Conservation (phyloP, 2,888 invertebrate species). For the Craniophora ligustri region DNA sequence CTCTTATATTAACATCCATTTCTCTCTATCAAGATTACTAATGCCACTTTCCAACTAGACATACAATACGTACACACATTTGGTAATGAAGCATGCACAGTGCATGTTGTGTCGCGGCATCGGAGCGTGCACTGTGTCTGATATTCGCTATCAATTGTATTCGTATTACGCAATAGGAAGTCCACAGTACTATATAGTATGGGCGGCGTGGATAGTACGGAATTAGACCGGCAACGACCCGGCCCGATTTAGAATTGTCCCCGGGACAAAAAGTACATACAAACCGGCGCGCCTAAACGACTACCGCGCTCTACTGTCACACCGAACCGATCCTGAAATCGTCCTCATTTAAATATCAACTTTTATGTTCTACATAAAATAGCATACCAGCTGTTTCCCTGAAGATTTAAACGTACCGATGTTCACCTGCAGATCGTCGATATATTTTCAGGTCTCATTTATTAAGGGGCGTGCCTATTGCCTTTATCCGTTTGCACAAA, state of each 20-base stretch:
- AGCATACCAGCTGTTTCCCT: no score
- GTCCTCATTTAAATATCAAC: no score
- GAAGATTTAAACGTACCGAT: no score
- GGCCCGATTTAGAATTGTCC: constrained; percentile 82
- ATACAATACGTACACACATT: no score
- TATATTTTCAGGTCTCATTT: no score
- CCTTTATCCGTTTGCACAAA: no score
- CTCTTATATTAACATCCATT: constrained; percentile 44
- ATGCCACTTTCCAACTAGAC: constrained; percentile 49
- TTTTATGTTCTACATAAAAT: no score
- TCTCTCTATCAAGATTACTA: constrained; percentile 51
- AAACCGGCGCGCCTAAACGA: constrained; percentile 74
- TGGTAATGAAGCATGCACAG: constrained; percentile 32
- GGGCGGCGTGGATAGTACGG: constrained; percentile 62
- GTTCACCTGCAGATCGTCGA: no score
- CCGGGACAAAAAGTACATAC: constrained; percentile 82
- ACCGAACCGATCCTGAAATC: constrained; percentile 34
- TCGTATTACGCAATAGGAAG: constrained; percentile 80
- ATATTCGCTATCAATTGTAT: constrained; percentile 67
- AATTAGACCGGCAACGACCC: constrained; percentile 79
- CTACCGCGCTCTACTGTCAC: constrained; percentile 57
- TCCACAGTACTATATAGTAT: constrained; percentile 63
- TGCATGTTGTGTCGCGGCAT: constrained; percentile 17
- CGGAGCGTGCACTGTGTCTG: constrained; percentile 37
- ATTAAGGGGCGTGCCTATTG: no score